Conservation (phyloP, 2,113 vertebrate species). For the Pipa parva region DNA sequence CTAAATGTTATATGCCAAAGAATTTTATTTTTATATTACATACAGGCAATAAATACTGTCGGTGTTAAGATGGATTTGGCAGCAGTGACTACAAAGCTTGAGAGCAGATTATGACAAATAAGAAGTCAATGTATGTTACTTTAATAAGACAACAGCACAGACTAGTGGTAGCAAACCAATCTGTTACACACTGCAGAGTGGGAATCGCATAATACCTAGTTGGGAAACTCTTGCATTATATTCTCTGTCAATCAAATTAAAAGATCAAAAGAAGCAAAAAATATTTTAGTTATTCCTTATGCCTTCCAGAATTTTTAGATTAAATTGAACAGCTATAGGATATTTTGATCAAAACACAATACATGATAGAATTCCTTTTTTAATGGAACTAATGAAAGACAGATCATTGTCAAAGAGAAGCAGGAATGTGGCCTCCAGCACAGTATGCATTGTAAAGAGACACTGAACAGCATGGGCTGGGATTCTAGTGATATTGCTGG, state of each 20-base stretch:
- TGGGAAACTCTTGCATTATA: too few species aligned
- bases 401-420: background rate
- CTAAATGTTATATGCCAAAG: too few species aligned
- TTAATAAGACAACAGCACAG: conserved; percentile 25
- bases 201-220: too few species aligned
- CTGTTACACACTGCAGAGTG: too few species aligned
- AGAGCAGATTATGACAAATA: too few species aligned
- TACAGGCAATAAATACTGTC: too few species aligned
- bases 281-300: background rate
- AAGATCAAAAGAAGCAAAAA: background rate
- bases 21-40: too few species aligned
- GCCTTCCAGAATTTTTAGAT: background rate
- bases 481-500: conserved; percentile 15
- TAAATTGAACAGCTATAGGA: background rate
- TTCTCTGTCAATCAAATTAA: too few species aligned
- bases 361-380: background rate
- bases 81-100: too few species aligned
- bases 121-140: background rate
- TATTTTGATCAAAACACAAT: background rate
- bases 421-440: conserved; percentile 9
- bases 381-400: background rate
- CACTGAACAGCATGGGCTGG: conserved; percentile 30
- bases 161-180: conserved; percentile 27
- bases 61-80: too few species aligned
- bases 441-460: conserved; percentile 18